phyloP scores from a whole-genome alignment of 2,113 vertebrate genomes.

The Ursus arctos region DNA sequence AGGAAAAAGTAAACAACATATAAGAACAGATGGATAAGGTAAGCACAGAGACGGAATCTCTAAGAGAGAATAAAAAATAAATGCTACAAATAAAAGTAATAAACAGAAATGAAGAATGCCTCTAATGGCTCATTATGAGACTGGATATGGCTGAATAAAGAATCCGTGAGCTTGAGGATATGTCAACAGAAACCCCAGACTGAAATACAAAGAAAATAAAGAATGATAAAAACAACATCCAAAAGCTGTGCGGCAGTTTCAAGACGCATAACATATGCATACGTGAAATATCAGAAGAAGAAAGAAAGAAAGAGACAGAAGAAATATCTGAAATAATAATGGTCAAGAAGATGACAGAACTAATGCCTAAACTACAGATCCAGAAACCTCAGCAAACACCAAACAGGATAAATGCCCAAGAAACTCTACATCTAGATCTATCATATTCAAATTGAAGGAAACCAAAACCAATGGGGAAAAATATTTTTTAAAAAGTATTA shows the following conservation, averaged over 20 bases:
- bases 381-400: neutral
- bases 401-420: neutral
- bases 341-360: neutral
- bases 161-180: neutral
- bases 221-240: constrained; percentile 1
- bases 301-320: neutral
- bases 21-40: constrained; percentile 11
- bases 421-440: neutral
- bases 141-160: neutral
- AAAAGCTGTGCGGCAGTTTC: neutral
- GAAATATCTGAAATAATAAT: neutral
- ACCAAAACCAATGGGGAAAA: neutral
- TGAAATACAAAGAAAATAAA: constrained; percentile 47
- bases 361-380: neutral
- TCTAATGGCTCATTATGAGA: neutral
- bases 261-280: neutral
- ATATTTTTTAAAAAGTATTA: neutral
- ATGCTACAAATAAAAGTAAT: neutral
- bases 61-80: constrained; percentile 3
- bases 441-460: constrained; percentile 27
- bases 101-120: constrained; percentile 12
- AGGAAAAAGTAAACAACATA: neutral
- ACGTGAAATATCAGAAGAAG: neutral
- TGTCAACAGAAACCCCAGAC: neutral
- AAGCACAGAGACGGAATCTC: neutral